Percentiles rank a stretch among this genome's conserved stretches.
phyloP scores from a whole-genome alignment of 2,113 vertebrate genomes.

The Triplophysa dalaica region DNA sequence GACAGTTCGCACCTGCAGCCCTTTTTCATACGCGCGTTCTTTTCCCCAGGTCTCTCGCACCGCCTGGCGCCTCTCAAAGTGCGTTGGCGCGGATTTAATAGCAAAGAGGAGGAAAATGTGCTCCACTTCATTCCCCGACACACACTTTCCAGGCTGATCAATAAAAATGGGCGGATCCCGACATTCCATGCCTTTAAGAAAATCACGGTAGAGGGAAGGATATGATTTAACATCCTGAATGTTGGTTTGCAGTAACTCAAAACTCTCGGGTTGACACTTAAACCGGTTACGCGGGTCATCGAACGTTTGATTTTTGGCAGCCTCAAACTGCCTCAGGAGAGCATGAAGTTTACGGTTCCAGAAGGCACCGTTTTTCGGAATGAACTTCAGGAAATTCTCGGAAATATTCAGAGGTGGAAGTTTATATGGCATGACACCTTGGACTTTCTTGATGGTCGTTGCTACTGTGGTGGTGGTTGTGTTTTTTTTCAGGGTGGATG shows the following conservation, averaged over 20 bases:
- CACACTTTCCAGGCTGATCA: slow-evolving; percentile 72
- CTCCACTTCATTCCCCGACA: neutral
- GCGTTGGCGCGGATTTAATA: slow-evolving; percentile 70
- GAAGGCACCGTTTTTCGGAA: slow-evolving; percentile 64
- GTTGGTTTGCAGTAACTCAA: slow-evolving; percentile 63
- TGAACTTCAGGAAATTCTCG: slow-evolving; percentile 28
- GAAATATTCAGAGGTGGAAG: slow-evolving; percentile 46
- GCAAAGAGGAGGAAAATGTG: slow-evolving; percentile 68
- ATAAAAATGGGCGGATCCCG: slow-evolving; percentile 65
- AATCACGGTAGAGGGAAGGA: slow-evolving; percentile 58
- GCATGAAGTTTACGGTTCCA: slow-evolving; percentile 71
- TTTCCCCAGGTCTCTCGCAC: slow-evolving; percentile 75
- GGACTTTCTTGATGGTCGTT: neutral
- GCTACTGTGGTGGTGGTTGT: neutral
- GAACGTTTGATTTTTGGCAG: rapidly evolving
- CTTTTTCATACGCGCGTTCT: slow-evolving; percentile 52
- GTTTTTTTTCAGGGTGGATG: neutral
- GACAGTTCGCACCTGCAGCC: slow-evolving; percentile 60
- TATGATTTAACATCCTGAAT: slow-evolving; percentile 69
- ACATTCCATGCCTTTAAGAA: slow-evolving; percentile 72
- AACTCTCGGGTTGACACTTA: slow-evolving; percentile 54
- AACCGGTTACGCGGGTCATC: neutral
- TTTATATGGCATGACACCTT: rapidly evolving
- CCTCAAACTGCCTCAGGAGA: slow-evolving; percentile 39
- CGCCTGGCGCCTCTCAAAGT: slow-evolving; percentile 70